Evolutionary conservation across 2,797 vertebrate species (phyloP), one percentile per base, ranked within the genome.

Genomic region (Natrix natrix): DNA sequence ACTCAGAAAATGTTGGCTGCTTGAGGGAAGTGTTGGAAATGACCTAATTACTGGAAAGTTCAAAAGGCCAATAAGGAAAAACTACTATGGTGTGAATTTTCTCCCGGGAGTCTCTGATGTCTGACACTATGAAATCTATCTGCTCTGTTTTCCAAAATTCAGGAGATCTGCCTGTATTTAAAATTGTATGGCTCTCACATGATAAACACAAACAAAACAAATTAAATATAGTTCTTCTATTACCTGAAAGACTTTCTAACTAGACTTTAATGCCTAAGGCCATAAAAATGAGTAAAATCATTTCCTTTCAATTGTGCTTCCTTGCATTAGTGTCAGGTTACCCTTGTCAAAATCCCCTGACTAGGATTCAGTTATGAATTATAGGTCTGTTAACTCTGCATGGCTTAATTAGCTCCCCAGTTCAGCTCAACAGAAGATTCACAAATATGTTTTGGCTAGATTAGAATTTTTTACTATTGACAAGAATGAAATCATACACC

Each of bases 311-410:
- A 56, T 60, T 96, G 59, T 90, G 56, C 60, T 93, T 93, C 52
- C 93, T 95, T 91, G 91, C 24, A 43, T 91, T 93, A 94, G 92
- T 86, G 95, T 92, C 78, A 92, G 83, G 87, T 87, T 59, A 91
- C 0, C 4, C 0, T 91, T 94, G 59, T 60, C 83, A 86, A 90
- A 86, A 94, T 93, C 60, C 90, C 94, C 83, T 96, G 37, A 83
- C 94, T 93, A 94, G 94, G 86, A 90, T 66, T 94, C 56, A 55
- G 48, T 78, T 63, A 88, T 94, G 60, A 96, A 93, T 95, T 93
- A 95, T 89, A 90, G 93, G 95, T 43, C 37, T 83, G 37, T 83
- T 83, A 43, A 83, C 20, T 48, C 37, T 83, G 74, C 74, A 83
- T 83, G 20, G 74, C 74, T 83, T 83, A 83, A 48, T 83, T 48